phyloP scores from a whole-genome alignment of 2,888 invertebrate genomes.

The Spilosoma lubricipeda region DNA sequence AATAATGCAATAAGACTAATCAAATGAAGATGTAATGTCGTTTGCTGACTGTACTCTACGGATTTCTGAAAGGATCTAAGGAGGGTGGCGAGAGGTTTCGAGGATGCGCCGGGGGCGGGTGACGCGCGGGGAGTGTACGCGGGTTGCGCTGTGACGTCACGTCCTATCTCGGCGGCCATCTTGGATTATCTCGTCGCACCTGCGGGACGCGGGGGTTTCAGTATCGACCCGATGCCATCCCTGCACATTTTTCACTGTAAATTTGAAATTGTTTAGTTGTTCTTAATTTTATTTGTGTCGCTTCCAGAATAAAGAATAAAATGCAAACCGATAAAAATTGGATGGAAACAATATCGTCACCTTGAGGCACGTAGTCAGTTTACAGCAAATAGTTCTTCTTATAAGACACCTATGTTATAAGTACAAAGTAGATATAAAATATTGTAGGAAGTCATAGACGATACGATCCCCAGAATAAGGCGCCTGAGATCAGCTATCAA shows the following conservation, averaged over 20 bases:
- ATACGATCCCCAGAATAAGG: no score
- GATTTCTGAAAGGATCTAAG: constrained; percentile 85
- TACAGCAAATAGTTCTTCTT: not conserved
- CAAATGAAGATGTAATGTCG: constrained; percentile 13
- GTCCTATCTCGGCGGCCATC: constrained; percentile 87
- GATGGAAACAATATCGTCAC: not conserved
- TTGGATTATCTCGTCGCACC: constrained; percentile 87
- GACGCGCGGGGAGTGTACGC: constrained; percentile 64
- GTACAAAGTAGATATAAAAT: not conserved
- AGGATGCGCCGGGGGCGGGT: constrained; percentile 75
- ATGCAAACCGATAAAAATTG: not conserved
- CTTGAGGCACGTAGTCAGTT: not conserved
- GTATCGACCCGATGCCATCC: constrained; percentile 80
- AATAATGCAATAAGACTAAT: not conserved
- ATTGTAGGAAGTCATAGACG: no score
- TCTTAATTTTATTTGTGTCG: not conserved
- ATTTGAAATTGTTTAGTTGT: constrained; percentile 64
- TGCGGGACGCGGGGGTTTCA: constrained; percentile 76
- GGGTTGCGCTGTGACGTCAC: constrained; percentile 84
- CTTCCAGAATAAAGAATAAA: not conserved
- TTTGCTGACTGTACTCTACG: constrained; percentile 68
- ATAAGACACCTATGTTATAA: not conserved
- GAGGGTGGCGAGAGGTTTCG: constrained; percentile 85
- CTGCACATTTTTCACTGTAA: constrained; percentile 81
- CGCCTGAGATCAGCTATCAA: no score